phyloP scores from a whole-genome alignment of 2,888 invertebrate genomes.

The Caenorhabditis sulstoni region DNA sequence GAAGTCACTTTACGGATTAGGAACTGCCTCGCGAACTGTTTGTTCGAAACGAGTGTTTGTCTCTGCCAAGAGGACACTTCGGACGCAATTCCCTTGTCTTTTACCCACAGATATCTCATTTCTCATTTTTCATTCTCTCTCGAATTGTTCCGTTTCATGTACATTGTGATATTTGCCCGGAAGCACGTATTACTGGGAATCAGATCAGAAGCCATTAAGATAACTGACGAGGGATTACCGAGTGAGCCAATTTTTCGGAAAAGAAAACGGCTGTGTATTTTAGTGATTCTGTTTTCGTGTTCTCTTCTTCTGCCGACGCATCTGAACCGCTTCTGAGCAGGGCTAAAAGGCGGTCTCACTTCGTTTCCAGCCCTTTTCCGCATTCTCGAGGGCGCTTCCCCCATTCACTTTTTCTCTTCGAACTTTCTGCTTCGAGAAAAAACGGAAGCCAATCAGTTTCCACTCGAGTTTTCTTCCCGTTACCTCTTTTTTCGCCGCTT shows the following conservation, averaged over 20 bases:
- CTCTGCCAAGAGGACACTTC: slow-evolving; percentile 11
- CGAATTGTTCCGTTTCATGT: no score
- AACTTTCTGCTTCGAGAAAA: slow-evolving; percentile 1
- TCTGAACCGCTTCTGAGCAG: no score
- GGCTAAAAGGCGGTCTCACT: background rate
- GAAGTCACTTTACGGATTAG: slow-evolving; percentile 51
- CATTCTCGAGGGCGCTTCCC: slow-evolving; percentile 24
- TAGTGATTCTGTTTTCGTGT: background rate
- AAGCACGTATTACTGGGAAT: no score
- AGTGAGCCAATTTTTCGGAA: no score
- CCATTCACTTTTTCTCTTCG: background rate
- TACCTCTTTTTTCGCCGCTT: slow-evolving; percentile 7
- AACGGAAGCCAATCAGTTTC: slow-evolving; percentile 31
- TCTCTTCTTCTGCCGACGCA: no score
- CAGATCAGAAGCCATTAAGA: no score
- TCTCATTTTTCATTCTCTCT: no score
- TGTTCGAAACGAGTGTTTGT: background rate
- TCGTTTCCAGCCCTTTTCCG: background rate
- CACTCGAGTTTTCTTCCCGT: slow-evolving; percentile 15
- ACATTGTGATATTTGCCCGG: no score
- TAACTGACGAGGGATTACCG: no score
- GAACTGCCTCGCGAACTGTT: slow-evolving; percentile 10
- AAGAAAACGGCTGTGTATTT: no score
- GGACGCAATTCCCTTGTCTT: background rate
- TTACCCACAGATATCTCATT: no score